These are phyloP conservation scores for Ataeniobius toweri DNA, from an alignment of 2,797 vertebrate species.

Conservation along the genomic window DNA sequence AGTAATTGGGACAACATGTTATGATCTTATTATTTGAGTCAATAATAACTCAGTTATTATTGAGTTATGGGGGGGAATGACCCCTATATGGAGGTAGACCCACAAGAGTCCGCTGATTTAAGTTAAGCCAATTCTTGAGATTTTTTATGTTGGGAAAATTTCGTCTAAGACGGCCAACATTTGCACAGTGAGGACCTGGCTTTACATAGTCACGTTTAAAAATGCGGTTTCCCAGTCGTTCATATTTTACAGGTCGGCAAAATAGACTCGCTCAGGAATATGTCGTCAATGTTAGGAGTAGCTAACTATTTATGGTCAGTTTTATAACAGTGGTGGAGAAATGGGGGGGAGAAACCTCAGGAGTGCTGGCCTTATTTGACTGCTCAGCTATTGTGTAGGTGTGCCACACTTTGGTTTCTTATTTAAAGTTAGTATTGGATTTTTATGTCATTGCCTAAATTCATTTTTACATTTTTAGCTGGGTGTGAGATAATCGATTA, in stretches of 20 bases:
- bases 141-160: not conserved
- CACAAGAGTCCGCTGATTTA: not conserved
- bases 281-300: not conserved
- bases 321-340: not conserved
- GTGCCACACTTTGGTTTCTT: not conserved
- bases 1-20: not conserved
- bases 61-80: too few species aligned
- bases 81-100: too few species aligned
- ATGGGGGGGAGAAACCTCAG: not conserved
- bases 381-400: not conserved
- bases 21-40: not conserved
- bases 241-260: not conserved
- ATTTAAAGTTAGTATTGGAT: too few species aligned
- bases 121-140: not conserved
- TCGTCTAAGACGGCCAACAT: not conserved
- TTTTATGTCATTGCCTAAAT: not conserved
- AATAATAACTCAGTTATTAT: too few species aligned
- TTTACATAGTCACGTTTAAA: not conserved
- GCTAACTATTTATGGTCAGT: not conserved
- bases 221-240: not conserved
- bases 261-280: not conserved
- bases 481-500: not conserved
- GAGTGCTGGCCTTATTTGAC: constrained; percentile 1
- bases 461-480: not conserved
- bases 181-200: not conserved